A percentile compares a stretch with the other conserved stretches of the same genome.
phyloP scores from a whole-genome alignment of 92 coral and sea anemone species.

The Epizoanthus rinbou region DNA sequence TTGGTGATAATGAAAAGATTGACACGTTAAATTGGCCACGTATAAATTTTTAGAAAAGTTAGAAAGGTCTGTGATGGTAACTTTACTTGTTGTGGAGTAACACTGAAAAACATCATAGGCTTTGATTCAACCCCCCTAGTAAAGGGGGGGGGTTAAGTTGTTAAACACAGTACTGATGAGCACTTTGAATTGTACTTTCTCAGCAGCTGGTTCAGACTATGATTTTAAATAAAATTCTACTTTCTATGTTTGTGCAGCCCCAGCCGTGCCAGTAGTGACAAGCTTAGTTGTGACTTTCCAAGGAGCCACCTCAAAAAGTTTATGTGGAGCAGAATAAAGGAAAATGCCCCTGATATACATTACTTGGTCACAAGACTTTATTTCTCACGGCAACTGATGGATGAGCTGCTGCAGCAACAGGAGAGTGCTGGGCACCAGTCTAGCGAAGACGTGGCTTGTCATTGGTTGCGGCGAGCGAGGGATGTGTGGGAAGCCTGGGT shows the following conservation, averaged over 20 bases:
- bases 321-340: conserved; percentile 64
- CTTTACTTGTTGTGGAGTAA: too few species aligned
- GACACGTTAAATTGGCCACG: too few species aligned
- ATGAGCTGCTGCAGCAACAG: conserved; percentile 54
- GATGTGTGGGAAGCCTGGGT: conserved; percentile 80
- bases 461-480: conserved; percentile 69
- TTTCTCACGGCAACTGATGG: conserved; percentile 57
- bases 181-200: not conserved
- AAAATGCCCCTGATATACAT: conserved; percentile 71
- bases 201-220: not conserved
- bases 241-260: not conserved
- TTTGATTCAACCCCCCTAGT: too few species aligned
- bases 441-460: conserved; percentile 70
- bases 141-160: too few species aligned
- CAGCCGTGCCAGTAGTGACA: not conserved
- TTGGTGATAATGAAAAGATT: too few species aligned
- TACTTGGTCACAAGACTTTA: conserved; percentile 65
- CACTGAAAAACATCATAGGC: too few species aligned
- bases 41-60: too few species aligned
- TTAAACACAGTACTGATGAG: too few species aligned
- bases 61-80: too few species aligned
- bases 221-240: too few species aligned
- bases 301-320: conserved; percentile 66
- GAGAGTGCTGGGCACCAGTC: conserved; percentile 56
- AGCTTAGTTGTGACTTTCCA: conserved; percentile 71